Conservation (phyloP, 2,113 vertebrate genomes). For the Sorex araneus region DNA sequence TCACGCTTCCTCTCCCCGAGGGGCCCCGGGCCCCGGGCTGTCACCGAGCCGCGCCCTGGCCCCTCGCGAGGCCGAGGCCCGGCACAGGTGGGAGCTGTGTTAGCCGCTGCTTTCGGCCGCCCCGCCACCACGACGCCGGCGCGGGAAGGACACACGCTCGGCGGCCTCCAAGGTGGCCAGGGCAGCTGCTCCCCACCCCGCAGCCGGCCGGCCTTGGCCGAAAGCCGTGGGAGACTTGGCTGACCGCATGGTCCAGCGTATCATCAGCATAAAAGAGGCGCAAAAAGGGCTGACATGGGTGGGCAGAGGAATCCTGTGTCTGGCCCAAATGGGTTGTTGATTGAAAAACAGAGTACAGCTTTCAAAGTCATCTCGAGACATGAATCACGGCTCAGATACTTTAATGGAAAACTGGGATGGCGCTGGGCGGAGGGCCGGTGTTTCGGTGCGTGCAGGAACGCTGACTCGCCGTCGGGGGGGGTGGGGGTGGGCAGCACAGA, state of each 20-base stretch:
- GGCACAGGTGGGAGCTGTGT: no score
- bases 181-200: no score
- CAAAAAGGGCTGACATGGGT: no score
- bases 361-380: constrained; percentile 22
- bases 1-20: not conserved
- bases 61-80: no score
- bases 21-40: no score
- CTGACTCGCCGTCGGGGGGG: not conserved
- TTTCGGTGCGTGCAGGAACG: constrained; percentile 1
- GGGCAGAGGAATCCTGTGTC: not conserved
- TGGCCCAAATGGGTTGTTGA: constrained; percentile 19
- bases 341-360: not conserved
- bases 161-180: no score
- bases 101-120: no score
- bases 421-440: not conserved
- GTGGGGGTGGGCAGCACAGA: not conserved
- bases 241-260: not conserved
- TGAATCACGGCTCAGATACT: constrained; percentile 13
- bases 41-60: no score
- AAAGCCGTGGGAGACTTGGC: not conserved
- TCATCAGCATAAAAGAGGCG: no score
- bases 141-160: no score
- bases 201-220: not conserved
- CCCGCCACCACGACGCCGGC: no score
- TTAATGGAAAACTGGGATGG: not conserved